Base-by-base conservation (phyloP, 2,888 invertebrate genomes). In the Chirona hameri region DNA sequence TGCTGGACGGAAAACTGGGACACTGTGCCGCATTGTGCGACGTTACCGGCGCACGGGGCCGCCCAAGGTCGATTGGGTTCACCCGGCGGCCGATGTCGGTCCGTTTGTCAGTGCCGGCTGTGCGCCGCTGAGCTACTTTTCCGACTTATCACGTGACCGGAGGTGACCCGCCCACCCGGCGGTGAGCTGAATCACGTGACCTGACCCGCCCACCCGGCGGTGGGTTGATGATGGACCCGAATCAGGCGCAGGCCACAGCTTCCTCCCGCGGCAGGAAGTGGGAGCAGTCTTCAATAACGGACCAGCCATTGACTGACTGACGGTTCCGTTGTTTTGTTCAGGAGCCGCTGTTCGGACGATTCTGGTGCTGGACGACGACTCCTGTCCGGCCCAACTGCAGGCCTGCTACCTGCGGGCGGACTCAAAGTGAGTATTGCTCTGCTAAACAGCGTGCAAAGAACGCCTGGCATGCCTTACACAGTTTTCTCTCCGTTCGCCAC, bases 341-440 rank as follows among this genome's bases (percentile, higher is more conserved):
- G 76, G 76, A 3, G 76, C 76, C 12, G 72, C 82, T 2, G 92
- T 95, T 14, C 90, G 94, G 85, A 95, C 95, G 7, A 91, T 95
- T 80, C 89, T 97, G 84, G 93, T 94, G 81, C 89, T 97, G 85
- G 96, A 97, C 86, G 95, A 96, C 85, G 95, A 95, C 86, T 94
- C 96, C 0, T 91, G 95, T 83, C 97, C 97, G 0, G 95, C 96
- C 0, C 95, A 95, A 84, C 89, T 97, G 84, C 96, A 97, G 89
- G 94, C 95, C 29, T 97, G 97, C 88, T 97, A 97, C 89, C 97
- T 97, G 1, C 93, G 93, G 88, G 96, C 96, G 85, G 96, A 96
- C 76, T 76, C 76, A 4, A 76, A 46, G 76, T 76, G 76, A 76
- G 76, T 46, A 21, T 39, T 4, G 2, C 52, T 7, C 7, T 1